Conservation (phyloP, 2,888 invertebrate genomes). For the Orthonevra nobilis region DNA sequence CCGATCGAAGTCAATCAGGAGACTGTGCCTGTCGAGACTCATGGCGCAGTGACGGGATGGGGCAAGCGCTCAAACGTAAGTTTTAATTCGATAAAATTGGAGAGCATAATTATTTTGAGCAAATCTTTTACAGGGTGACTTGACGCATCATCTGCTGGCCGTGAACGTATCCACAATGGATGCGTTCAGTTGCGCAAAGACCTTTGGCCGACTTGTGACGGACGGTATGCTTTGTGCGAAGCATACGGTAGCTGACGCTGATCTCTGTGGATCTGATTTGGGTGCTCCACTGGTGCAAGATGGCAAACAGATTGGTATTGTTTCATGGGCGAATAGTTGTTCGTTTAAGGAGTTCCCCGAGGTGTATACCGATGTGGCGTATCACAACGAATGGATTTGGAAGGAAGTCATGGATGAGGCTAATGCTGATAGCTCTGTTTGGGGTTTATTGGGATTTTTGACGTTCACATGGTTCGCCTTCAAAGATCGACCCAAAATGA, state of each 20-base stretch:
- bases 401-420: constrained; percentile 72
- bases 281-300: constrained; percentile 39
- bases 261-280: constrained; percentile 42
- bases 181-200: constrained; percentile 14
- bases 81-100: too few species aligned
- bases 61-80: constrained; percentile 32
- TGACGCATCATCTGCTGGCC: constrained; percentile 33
- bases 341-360: constrained; percentile 42
- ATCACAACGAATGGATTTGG: constrained; percentile 73
- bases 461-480: constrained; percentile 74
- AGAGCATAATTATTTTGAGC: not conserved
- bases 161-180: constrained; percentile 43
- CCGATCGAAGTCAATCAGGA: constrained; percentile 72
- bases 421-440: constrained; percentile 76
- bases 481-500: constrained; percentile 29
- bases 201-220: constrained; percentile 21
- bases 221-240: constrained; percentile 44
- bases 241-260: not conserved
- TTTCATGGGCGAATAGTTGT: constrained; percentile 37
- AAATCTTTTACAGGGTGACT: constrained; percentile 11
- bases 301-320: constrained; percentile 46
- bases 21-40: not conserved
- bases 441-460: constrained; percentile 75
- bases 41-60: constrained; percentile 49
- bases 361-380: constrained; percentile 67